These are phyloP conservation scores for Acropora yongei DNA, from an alignment of 64 coral and sea anemone species.

Conservation along the genomic window DNA sequence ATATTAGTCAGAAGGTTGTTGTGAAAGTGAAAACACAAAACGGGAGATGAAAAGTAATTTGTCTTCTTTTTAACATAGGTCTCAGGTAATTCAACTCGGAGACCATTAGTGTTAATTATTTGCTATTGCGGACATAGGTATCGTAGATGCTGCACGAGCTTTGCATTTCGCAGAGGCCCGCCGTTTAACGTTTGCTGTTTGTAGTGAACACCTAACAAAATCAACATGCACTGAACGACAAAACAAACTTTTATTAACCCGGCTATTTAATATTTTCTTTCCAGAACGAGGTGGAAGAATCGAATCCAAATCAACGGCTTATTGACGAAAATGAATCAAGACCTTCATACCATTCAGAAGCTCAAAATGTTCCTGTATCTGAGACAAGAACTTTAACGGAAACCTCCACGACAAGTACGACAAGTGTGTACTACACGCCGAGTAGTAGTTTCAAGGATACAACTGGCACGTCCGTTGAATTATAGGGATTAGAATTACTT, in stretches of 20 bases:
- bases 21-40: no score
- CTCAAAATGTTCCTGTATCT: neutral
- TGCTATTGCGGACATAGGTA: no score
- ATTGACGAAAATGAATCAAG: neutral
- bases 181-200: neutral
- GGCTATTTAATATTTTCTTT: neutral
- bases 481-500: neutral
- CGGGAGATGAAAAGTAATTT: no score
- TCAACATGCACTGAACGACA: neutral
- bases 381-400: neutral
- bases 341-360: conserved; percentile 1
- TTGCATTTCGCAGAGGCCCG: no score
- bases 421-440: conserved; percentile 26
- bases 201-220: neutral
- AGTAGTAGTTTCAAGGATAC: conserved; percentile 5
- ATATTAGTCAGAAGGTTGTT: no score
- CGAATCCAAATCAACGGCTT: neutral
- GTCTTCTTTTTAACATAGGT: no score
- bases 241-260: neutral
- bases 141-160: no score
- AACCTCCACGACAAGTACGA: conserved; percentile 8
- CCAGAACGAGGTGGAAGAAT: neutral
- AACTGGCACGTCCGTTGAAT: neutral
- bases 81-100: no score
- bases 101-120: no score